A percentile compares a stretch with the other conserved stretches of the same genome.
These are phyloP conservation scores for Conus canariensis DNA, from an alignment of 2,888 invertebrate genomes.

Conservation along the genomic window DNA sequence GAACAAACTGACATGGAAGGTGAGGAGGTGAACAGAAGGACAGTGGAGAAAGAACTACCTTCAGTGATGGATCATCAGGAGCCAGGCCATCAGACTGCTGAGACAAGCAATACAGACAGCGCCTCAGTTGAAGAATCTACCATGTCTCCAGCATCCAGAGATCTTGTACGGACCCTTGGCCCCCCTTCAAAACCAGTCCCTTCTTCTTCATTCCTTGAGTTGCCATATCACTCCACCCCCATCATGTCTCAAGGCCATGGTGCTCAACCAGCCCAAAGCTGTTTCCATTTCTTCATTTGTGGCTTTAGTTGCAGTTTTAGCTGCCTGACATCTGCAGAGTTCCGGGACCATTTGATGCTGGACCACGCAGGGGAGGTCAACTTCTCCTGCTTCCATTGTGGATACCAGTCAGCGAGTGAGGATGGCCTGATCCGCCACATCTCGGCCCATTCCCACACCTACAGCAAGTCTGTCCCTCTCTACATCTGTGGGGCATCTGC, in stretches of 20 bases:
- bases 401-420: conserved; percentile 63
- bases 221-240: neutral
- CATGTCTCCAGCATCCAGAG: neutral
- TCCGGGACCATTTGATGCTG: conserved; percentile 61
- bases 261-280: conserved; percentile 23
- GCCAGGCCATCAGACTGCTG: neutral
- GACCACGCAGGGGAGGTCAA: conserved; percentile 58
- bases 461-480: conserved; percentile 60
- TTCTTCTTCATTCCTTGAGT: conserved; percentile 35
- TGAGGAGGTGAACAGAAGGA: neutral
- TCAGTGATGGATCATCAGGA: neutral
- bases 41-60: neutral
- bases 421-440: conserved; percentile 67
- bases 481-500: conserved; percentile 64
- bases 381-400: conserved; percentile 70
- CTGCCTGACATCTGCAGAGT: conserved; percentile 59
- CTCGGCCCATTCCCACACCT: conserved; percentile 60
- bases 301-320: conserved; percentile 68
- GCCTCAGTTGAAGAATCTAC: neutral
- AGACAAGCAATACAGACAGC: neutral
- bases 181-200: conserved; percentile 37
- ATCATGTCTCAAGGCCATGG: neutral
- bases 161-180: neutral
- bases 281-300: conserved; percentile 65
- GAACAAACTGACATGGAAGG: neutral